Base-by-base conservation (phyloP, 2,888 invertebrate species). In the Ornithoptera alexandrae region DNA sequence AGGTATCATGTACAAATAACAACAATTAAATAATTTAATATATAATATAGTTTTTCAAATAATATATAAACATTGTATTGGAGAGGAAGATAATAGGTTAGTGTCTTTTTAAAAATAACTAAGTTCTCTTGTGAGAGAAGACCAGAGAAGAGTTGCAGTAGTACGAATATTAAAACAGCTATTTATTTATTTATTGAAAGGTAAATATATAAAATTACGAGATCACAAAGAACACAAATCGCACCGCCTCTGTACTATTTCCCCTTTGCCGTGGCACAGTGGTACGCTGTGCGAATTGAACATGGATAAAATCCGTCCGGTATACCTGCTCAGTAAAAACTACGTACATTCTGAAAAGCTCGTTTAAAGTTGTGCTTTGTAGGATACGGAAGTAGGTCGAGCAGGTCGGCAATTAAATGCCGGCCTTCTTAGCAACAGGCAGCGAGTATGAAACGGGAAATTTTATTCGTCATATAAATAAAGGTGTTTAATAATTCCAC, bases 391-490 rank as follows among this genome's bases (percentile, higher is more conserved):
- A 62, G 62, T 62, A 50, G 62, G 62, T 62, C 62, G 24, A 62
- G 62, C 50, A 24, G 22, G 50, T 65, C 22, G 24, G 59, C 68
- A 65, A 69, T 69, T 65, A 69, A 60, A 64, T 65, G 64, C 46
- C 68, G 53, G 56, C 22, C 56, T 69, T 56, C 60, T 69, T 65
- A 39, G 59, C 60, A 60, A 61, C 50, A 53, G 53, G 67, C 60
- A 53, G 53, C 67, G 30, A 53, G 53, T 53, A 61, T 61, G 67
- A 61, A 67, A 67, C 6, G 61, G 17, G 50, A 66, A 67, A 61
- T 60, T 22, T 10, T 39, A 65, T 36, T 58, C 58, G 30, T 10
- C 17, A 36, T 50, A 56, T 64, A 30, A 22, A 56, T 50, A 61
- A 60, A 53, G n/a, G 53, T 53, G 53, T n/a, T 53, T 53, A n/a